Base-by-base conservation (phyloP, 2,797 vertebrate species). In the Bradypus variegatus region DNA sequence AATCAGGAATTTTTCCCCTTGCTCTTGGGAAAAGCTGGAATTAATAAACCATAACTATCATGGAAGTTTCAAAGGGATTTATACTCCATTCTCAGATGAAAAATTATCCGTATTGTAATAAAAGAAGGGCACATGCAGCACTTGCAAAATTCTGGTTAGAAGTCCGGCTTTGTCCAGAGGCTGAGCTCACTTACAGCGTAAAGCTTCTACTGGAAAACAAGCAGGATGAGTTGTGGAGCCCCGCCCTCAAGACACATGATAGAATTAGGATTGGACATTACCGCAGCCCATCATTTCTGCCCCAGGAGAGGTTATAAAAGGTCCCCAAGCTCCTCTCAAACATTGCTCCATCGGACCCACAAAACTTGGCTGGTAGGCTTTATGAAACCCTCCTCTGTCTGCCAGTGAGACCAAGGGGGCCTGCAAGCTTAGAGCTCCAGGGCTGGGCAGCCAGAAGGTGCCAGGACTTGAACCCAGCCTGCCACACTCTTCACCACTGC, bases 271-370 rank as follows among this genome's bases (percentile, higher is more conserved):
- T 23, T 93, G 88, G 89, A 60, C 48, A 50, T 31, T 41, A n/a
- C 0, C 2, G 19, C 21, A 5, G 41, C 18, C 87, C 72, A 45
- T 92, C 72, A 75, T 79, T 36, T 77, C 41, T 65, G 19, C 65
- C 33, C 27, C 27, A 9, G 18, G 25, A 79, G 31, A 55, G 81
- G 45, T 89, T 89, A 93, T 84, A 84, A 87, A 95, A 88, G 67
- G 29, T 67, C 67, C 75, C 69, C 72, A 84, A 67, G 67, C 80
- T 77, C 21, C 79, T 53, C 27, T 15, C 76, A 72, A 33, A 33
- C 53, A 13, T 65, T 64, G 45, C 15, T 33, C 64, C 33, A 1
- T 13, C 36, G 50, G 33, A 48, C 23, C 60, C 50, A 67, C 31
- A 79, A 79, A 55, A 77, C 16, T 11, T 36, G 36, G 6, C 58